Evolutionary conservation across 2,888 invertebrate species (phyloP), one percentile per base, ranked within the genome.

Genomic region (Orthosia cruda): DNA sequence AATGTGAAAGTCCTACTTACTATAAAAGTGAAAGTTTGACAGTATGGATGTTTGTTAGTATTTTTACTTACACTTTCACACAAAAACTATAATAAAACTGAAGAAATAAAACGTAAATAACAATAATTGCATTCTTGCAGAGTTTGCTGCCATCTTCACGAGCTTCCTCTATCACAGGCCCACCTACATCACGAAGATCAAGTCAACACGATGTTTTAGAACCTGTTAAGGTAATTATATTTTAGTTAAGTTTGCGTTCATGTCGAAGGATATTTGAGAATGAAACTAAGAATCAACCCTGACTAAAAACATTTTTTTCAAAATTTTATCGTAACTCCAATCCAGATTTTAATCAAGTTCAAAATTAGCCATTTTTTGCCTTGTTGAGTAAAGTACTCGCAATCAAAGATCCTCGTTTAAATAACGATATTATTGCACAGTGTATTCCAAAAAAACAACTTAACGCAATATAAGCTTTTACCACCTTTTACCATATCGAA

Each of bases 121-220:
- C 13, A 55, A 49, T 40, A 12, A 20, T 15, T 7, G 18, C 4
- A 32, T 52, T 78, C 26, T 87, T 86, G 59, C 85, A 96, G 96
- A 95, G 93, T 77, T 94, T 95, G 18, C 87, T 95, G 61, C 93
- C 92, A 68, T 95, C 95, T 23, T 96, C 96, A 11, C 91, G 95
- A 26, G 92, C 90, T 72, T 96, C 96, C 13, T 96, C 96, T n/a
- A 92, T 95, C 58, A 95, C 96, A 59, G 96, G 96, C 4, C 95
- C 94, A 61, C 91, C 95, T 52, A 95, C 95, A 55, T 96, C 96
- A 12, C 92, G 96, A 84, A 92, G 96, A 87, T 96, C 96, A 62
- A 96, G 96, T 81, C 95, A 96, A 84, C 95, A 96, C 70, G 92
- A 92, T 61, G 88, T 95, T 81, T 87, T 95, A 64, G 96, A 96